A percentile compares a stretch with the other conserved stretches of the same genome.
Conservation (phyloP, 2,888 invertebrate species). For the Ceratothoa steindachneri region DNA sequence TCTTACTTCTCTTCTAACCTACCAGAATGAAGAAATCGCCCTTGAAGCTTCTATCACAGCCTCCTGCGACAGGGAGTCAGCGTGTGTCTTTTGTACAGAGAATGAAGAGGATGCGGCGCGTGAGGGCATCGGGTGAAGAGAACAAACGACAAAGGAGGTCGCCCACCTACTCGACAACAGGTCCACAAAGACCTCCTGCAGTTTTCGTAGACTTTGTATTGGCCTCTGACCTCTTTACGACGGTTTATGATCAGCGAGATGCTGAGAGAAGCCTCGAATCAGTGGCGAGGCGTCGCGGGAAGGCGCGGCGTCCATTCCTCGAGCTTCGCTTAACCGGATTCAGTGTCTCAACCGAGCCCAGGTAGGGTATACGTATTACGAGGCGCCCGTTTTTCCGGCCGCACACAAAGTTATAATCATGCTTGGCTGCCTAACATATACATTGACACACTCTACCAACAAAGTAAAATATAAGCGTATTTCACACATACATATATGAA, state of each 20-base stretch:
- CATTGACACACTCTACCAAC: no score
- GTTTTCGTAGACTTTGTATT: not conserved
- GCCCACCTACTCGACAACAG: conserved; percentile 10
- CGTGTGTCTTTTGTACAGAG: not conserved
- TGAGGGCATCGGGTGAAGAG: not conserved
- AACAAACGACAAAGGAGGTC: conserved; percentile 8
- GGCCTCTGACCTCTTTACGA: conserved; percentile 3
- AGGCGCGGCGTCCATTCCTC: not conserved
- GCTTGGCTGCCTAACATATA: no score
- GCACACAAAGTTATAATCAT: no score
- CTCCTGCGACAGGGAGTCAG: not conserved
- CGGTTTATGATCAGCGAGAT: not conserved
- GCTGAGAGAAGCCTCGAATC: not conserved
- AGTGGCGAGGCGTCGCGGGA: not conserved
- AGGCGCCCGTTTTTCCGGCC: no score
- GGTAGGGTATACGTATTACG: no score
- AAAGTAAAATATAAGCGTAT: no score
- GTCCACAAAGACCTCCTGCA: conserved; percentile 8
- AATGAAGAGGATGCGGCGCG: not conserved
- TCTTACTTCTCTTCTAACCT: no score
- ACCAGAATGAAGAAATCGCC: not conserved
- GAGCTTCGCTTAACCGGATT: not conserved
- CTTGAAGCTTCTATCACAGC: not conserved
- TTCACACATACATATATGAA: no score
- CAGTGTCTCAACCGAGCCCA: not conserved